These are phyloP conservation scores for Enoplosus armatus DNA, from an alignment of 2,797 vertebrate species.

Conservation along the genomic window DNA sequence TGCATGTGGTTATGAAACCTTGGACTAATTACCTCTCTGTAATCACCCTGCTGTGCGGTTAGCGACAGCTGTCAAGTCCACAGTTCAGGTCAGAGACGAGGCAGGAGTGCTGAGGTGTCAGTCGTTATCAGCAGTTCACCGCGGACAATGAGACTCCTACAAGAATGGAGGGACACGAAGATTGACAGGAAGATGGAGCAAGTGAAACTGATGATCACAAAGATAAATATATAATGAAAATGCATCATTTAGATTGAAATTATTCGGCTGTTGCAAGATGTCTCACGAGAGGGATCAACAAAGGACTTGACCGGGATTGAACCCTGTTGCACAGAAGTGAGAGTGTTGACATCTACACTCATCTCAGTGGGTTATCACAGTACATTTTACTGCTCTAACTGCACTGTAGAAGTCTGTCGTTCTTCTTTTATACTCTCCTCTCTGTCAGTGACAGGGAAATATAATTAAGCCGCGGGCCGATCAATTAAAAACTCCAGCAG, in stretches of 20 bases:
- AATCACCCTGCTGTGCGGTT: constrained; percentile 31
- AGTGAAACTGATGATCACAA: not conserved
- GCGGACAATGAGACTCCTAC: not conserved
- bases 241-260: not conserved
- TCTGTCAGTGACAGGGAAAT: constrained; percentile 1
- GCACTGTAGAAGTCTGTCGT: not conserved
- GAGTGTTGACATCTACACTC: constrained; percentile 2
- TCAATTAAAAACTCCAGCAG: constrained; percentile 61
- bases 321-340: constrained; percentile 39
- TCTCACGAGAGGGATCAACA: not conserved
- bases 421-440: not conserved
- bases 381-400: constrained; percentile 2
- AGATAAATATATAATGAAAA: not conserved
- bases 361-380: constrained; percentile 3
- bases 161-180: not conserved
- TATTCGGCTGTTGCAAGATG: not conserved
- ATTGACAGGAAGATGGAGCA: not conserved
- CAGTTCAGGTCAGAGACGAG: constrained; percentile 61
- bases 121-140: constrained; percentile 29
- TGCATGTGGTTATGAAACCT: constrained; percentile 61
- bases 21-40: constrained; percentile 35
- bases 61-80: constrained; percentile 52
- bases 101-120: constrained; percentile 45
- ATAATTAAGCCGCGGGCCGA: constrained; percentile 35
- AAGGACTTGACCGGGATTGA: constrained; percentile 20